phyloP scores from a whole-genome alignment of 1,140 invertebrate species.

The Diorhabda sublineata region DNA sequence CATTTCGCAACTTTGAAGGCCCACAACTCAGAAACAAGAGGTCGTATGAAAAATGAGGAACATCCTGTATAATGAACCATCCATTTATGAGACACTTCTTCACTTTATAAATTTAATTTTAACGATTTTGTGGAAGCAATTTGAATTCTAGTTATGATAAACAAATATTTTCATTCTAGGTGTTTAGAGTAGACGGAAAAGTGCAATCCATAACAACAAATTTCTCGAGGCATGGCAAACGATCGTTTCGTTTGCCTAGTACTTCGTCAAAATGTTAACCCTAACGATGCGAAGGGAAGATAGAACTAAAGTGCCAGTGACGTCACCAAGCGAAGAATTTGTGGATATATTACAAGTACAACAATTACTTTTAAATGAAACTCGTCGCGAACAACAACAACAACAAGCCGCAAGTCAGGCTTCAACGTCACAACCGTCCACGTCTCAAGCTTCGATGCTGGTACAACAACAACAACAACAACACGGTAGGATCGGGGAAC shows the following conservation, averaged over 20 bases:
- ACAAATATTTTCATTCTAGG: no score
- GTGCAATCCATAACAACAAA: background rate
- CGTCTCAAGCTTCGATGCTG: conserved; percentile 43
- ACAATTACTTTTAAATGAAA: conserved; percentile 52
- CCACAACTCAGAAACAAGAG: no score
- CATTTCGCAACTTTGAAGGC: no score
- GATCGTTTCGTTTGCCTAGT: conserved; percentile 27
- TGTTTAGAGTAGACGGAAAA: no score
- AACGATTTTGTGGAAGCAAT: no score
- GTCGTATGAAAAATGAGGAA: no score
- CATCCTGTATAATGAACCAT: no score
- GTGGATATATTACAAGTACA: conserved; percentile 60
- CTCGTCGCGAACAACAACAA: conserved; percentile 41
- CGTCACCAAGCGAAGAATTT: conserved; percentile 51
- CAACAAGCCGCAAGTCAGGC: conserved; percentile 38
- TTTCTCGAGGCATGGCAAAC: conserved; percentile 16
- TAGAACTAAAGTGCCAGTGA: conserved; percentile 37
- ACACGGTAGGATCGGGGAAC: conserved; percentile 21
- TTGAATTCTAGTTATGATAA: no score
- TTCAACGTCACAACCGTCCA: conserved; percentile 19
- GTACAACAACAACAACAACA: conserved; percentile 3
- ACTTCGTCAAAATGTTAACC: conserved; percentile 43
- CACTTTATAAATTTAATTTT: no score
- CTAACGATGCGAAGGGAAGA: conserved; percentile 44
- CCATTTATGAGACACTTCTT: no score